Base-by-base conservation (phyloP, 2,888 invertebrate genomes). In the Drosophila suboccidentalis region DNA sequence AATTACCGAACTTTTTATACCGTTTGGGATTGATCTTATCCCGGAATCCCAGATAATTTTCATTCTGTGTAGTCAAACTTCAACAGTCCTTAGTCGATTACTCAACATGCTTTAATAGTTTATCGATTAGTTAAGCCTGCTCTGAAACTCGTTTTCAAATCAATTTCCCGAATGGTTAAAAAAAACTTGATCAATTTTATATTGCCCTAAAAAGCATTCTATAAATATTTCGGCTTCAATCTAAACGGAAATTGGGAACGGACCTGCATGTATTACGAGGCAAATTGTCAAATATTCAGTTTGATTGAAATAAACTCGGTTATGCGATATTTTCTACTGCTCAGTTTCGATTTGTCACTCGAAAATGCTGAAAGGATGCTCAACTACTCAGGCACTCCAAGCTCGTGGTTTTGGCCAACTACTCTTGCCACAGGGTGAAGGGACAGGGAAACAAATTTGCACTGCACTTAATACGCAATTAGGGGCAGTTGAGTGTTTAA, bases 401-500 rank as follows among this genome's bases (percentile, higher is more conserved):
- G 10, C 22, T 17, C 19, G 13, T 10, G 29, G 19, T 22, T 50
- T 39, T 50, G 34, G 59, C 49, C 32, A 50, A 50, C 43, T 22
- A 15, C n/a, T 41, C 13, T 22, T 38, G 22, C 26, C 17, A 17
- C 10, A 10, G 38, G 1, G 13, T 3, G 6, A 8, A 9, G 46
- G 5, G 17, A 60, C 6, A 13, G 41, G 15, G 54, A 43, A 57
- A n/a, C 54, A 75, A 71, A 71, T 69, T 63, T 69, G 67, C 79
- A 65, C 53, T 69, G 70, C 62, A 73, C 70, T 78, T 75, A 71
- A 73, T 72, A 71, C 62, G 79, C 75, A 82, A 84, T 84, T 87
- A 79, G 77, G 61, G 49, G 49, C 61, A 50, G 69, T 59, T 67
- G 71, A 85, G 80, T 87, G 85, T 76, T 87, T 85, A 87, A 84